Evolutionary conservation across 2,888 invertebrate genomes (phyloP).

Genomic region (Sialis fuliginosa): DNA sequence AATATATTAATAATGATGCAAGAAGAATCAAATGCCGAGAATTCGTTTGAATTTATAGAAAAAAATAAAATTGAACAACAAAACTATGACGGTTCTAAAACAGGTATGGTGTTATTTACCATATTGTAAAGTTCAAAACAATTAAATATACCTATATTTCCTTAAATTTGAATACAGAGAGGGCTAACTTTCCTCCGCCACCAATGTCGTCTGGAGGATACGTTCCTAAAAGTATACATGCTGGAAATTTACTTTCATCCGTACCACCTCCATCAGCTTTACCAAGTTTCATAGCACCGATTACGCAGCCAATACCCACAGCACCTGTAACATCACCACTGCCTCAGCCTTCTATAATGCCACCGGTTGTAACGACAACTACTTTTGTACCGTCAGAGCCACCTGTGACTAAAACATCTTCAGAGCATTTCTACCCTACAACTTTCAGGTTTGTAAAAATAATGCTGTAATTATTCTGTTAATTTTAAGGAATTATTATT

Average conservation of each 20-base stretch:
- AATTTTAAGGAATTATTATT: neutral
- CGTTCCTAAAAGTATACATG: constrained; percentile 12
- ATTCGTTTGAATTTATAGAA: constrained; percentile 27
- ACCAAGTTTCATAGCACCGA: constrained; percentile 42
- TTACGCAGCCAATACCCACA: constrained; percentile 15
- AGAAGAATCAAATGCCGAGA: constrained; percentile 24
- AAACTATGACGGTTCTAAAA: neutral
- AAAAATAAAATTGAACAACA: constrained; percentile 11
- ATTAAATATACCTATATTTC: neutral
- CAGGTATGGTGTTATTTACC: too few species aligned
- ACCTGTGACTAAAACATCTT: constrained; percentile 3
- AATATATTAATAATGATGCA: constrained; percentile 11
- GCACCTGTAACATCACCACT: constrained; percentile 10
- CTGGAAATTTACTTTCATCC: constrained; percentile 44
- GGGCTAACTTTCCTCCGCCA: constrained; percentile 14
- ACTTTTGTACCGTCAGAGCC: constrained; percentile 7
- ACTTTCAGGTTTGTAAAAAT: constrained; percentile 2
- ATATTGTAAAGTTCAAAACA: neutral
- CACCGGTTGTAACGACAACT: constrained; percentile 11
- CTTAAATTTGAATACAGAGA: neutral
- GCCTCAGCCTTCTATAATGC: constrained; percentile 7
- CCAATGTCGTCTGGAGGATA: constrained; percentile 20
- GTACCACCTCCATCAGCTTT: constrained; percentile 50
- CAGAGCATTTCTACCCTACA: constrained; percentile 4
- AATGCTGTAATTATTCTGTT: neutral